Evolutionary conservation across 2,797 vertebrate genomes (phyloP), one percentile per base, ranked within the genome.

Genomic region (Cirrhinus mrigala): DNA sequence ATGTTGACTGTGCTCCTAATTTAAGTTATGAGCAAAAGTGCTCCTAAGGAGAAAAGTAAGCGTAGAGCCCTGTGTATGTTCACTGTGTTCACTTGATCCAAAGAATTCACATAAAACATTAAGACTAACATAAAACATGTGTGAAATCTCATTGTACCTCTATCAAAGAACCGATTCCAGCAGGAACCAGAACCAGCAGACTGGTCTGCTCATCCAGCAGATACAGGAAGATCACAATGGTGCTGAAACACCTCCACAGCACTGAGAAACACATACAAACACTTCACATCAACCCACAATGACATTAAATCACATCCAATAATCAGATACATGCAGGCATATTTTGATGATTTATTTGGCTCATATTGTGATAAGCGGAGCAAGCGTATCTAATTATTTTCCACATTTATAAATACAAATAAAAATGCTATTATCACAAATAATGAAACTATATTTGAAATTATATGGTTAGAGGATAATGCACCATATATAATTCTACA

Each of bases 161-260:
- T 10, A 99, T 99, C 64, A 99, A 89, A 0, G 98, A 97, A 54
- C 98, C 98, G 9, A 99, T 10, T 9, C 97, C 98, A 14, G 98
- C 98, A 0, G 98, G 98, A 78, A 99, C 94, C 90, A 99, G 96
- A 10, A 99, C 98, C 48, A 99, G 94, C 71, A 99, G 92, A 92
- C 98, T 99, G 22, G 98, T 99, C 93, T 98, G 98, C 91, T 99
- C 96, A 77, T 99, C 98, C 90, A 99, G 92, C 91, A 99, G 94
- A 92, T 99, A 99, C 66, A 99, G 96, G 94, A 99, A 99, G 88
- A 99, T 97, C 88, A 99, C 97, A 10, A 99, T 97, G 6, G 98
- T 99, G 92, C 98, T 99, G 90, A 99, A 99, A 91, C 98, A 99
- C 81, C 98, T 93, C 98, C 98, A 99, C 81, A 99, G 95, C 88